phyloP scores from a whole-genome alignment of 2,797 vertebrate species.

The Telmatherina bonti region DNA sequence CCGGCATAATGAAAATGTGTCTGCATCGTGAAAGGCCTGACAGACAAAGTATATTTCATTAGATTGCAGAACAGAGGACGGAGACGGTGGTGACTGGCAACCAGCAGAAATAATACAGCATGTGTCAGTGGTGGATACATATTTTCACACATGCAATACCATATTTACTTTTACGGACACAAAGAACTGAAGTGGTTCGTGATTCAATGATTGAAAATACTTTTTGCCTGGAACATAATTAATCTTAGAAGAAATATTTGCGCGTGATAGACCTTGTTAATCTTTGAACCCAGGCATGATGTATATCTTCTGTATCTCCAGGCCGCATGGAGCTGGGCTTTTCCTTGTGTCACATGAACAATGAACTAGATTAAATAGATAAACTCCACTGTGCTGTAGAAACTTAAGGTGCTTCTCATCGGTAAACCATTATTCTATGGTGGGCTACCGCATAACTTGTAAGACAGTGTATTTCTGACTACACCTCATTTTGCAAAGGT shows the following conservation, averaged over 20 bases:
- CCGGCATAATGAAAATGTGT: constrained; percentile 72
- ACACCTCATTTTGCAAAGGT: constrained; percentile 76
- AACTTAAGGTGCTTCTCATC: constrained; percentile 45
- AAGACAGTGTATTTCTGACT: constrained; percentile 63
- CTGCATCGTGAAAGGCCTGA: constrained; percentile 59
- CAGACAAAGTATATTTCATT: constrained; percentile 75
- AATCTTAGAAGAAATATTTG: constrained; percentile 27
- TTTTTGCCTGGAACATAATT: constrained; percentile 28
- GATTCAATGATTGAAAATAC: constrained; percentile 23
- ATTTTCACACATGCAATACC: constrained; percentile 1
- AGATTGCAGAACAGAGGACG: constrained; percentile 53
- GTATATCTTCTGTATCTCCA: constrained; percentile 55
- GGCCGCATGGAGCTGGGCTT: constrained; percentile 26
- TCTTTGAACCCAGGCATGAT: constrained; percentile 62
- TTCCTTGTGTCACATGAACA: constrained; percentile 26
- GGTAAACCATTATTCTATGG: constrained; percentile 66
- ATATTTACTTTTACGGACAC: constrained; percentile 4
- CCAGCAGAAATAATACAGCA: constrained; percentile 53
- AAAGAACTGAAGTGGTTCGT: constrained; percentile 18
- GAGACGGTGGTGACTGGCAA: constrained; percentile 68
- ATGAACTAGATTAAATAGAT: constrained; percentile 8
- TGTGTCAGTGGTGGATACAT: constrained; percentile 40
- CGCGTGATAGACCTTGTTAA: constrained; percentile 58
- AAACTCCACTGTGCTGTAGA: neutral
- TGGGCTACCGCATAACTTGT: constrained; percentile 11